These are phyloP conservation scores for Panurus biarmicus DNA, from an alignment of 2,113 vertebrate genomes.

Conservation along the genomic window DNA sequence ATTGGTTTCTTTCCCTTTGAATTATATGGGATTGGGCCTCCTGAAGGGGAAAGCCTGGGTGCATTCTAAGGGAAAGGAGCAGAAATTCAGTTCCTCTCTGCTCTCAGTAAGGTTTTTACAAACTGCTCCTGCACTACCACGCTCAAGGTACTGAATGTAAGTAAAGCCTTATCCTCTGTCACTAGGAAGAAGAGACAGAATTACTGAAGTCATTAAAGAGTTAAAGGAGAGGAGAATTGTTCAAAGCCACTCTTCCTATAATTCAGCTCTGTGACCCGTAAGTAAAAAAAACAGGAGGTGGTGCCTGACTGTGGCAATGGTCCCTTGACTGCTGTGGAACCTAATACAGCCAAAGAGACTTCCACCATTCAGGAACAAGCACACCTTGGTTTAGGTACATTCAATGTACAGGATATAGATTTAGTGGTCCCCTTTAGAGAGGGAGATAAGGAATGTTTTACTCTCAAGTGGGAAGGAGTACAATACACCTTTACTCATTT, in stretches of 20 bases:
- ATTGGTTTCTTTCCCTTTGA: neutral
- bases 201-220: neutral
- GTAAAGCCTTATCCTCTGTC: neutral
- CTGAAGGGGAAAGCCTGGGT: neutral
- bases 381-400: neutral
- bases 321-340: neutral
- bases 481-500: accelerated
- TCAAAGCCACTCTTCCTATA: neutral
- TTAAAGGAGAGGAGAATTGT: neutral
- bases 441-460: neutral
- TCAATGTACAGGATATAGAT: neutral
- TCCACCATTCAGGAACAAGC: neutral
- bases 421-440: neutral
- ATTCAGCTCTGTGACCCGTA: accelerated
- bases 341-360: neutral
- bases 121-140: neutral
- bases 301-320: no score
- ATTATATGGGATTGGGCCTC: neutral
- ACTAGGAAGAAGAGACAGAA: neutral
- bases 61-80: neutral
- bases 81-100: neutral
- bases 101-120: neutral
- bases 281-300: neutral
- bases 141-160: neutral
- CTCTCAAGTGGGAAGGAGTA: neutral